These are phyloP conservation scores for Tinea pellionella DNA, from an alignment of 2,888 invertebrate genomes.

Conservation along the genomic window DNA sequence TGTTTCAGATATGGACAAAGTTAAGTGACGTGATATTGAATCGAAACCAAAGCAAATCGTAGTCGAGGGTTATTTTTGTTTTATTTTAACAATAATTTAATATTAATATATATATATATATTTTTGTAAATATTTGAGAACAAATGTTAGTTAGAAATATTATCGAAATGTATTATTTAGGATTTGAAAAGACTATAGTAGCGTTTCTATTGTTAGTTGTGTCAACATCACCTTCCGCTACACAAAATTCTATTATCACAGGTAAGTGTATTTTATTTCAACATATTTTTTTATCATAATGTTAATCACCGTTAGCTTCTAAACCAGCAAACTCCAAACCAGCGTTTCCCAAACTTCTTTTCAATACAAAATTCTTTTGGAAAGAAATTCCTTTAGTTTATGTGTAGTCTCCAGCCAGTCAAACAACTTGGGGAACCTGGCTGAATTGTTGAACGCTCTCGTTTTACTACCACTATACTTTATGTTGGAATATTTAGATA, in stretches of 20 bases:
- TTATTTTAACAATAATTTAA: slow-evolving; percentile 2
- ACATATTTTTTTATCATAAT: too few relatives aligned
- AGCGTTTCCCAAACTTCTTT: too few relatives aligned
- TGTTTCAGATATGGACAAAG: slow-evolving; percentile 48
- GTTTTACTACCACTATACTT: too few relatives aligned
- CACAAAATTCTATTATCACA: slow-evolving; percentile 44
- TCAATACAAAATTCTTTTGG: too few relatives aligned
- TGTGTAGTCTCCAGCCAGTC: too few relatives aligned
- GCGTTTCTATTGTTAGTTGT: slow-evolving; percentile 42
- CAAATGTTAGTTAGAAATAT: slow-evolving; percentile 22
- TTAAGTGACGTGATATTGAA: slow-evolving; percentile 18
- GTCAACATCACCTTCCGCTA: slow-evolving; percentile 47
- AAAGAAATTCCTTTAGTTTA: too few relatives aligned
- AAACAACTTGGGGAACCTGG: too few relatives aligned
- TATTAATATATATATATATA: slow-evolving; percentile 20
- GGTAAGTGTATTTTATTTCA: slow-evolving; percentile 35
- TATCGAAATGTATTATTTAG: slow-evolving; percentile 47
- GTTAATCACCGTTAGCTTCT: too few relatives aligned
- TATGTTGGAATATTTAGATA: too few relatives aligned
- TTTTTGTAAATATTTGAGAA: slow-evolving; percentile 29
- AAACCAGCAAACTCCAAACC: too few relatives aligned
- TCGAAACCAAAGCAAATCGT: slow-evolving; percentile 24
- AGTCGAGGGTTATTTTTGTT: slow-evolving; percentile 20
- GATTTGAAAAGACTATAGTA: slow-evolving; percentile 39
- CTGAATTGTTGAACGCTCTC: too few relatives aligned